Base-by-base conservation (phyloP, 2,797 vertebrate genomes). In the Halcyon badia region DNA sequence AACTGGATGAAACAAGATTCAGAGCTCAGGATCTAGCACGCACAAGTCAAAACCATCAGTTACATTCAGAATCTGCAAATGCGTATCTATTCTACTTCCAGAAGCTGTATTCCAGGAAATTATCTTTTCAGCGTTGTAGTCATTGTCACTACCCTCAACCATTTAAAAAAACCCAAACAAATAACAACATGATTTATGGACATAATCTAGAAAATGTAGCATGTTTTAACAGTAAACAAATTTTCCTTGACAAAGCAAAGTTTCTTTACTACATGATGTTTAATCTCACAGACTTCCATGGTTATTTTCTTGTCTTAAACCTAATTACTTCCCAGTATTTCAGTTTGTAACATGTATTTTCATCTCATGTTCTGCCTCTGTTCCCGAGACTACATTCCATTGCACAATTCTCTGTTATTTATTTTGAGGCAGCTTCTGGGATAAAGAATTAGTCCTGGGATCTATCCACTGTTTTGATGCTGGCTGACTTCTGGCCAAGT, bases 381-480 rank as follows among this genome's bases (percentile, higher is more conserved):
- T 64, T 93, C 48, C 88, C 1, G 0, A 92, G 54, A 94, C 66
- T 52, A 82, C 49, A 33, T 42, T 73, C 60, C 60, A 35, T 90
- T 96, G 86, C 94, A 84, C 83, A 95, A 95, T 73, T 87, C n/a
- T 82, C 83, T 28, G 57, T 79, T 94, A 94, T 84, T 96, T 95
- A 90, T 85, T 91, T 89, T 79, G 75, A 90, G 48, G 48, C 80
- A 87, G 73, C 70, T 76, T 92, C 83, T 87, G 75, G 92, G 81
- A 92, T 94, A 58, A 92, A 92, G 77, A 92, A 82, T 92, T 96
- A 84, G 70, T 83, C 70, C 81, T 96, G 94, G 90, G 62, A 89
- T 82, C 95, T 93, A 83, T 89, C 94, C 83, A 90, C 33, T 42
- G 46, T 91, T 93, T 76, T 93, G 78, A 96, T 39, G 20, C 39